Evolutionary conservation across 2,888 invertebrate genomes (phyloP).

Genomic region (Hecatera dysodea): DNA sequence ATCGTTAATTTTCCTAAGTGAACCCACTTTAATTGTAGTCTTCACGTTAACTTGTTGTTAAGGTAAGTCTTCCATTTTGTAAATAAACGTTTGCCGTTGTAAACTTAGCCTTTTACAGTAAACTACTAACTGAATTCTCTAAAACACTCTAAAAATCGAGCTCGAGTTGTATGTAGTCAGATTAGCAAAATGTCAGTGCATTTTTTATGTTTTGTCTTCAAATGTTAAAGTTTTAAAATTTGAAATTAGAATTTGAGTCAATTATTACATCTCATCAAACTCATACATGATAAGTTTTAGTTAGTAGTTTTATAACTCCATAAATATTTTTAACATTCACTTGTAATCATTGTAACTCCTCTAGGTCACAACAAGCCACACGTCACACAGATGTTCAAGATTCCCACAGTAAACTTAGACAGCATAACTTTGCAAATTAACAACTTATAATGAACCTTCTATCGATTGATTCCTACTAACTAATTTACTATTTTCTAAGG

Average conservation of each 20-base stretch:
- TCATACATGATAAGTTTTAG: too few relatives aligned
- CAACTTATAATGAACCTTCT: constrained; percentile 14
- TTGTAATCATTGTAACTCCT: background rate
- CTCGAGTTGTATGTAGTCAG: too few relatives aligned
- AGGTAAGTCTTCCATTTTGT: constrained; percentile 32
- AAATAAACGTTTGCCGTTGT: background rate
- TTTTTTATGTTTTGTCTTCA: too few relatives aligned
- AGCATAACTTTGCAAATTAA: constrained; percentile 5
- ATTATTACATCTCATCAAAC: too few relatives aligned
- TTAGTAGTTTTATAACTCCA: too few relatives aligned
- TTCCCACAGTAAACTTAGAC: constrained; percentile 1
- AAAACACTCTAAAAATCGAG: too few relatives aligned
- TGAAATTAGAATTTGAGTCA: too few relatives aligned
- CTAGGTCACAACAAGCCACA: background rate
- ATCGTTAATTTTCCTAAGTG: constrained; percentile 64
- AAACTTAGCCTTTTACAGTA: background rate
- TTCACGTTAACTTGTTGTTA: constrained; percentile 30
- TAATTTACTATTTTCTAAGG: constrained; percentile 34
- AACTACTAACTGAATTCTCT: background rate
- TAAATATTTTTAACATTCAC: too few relatives aligned
- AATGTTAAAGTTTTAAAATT: too few relatives aligned
- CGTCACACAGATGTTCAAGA: background rate
- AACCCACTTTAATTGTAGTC: constrained; percentile 41
- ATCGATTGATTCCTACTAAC: constrained; percentile 10
- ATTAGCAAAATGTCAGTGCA: too few relatives aligned